Conservation (phyloP, 2,888 invertebrate genomes). For the Magallana nippona region DNA sequence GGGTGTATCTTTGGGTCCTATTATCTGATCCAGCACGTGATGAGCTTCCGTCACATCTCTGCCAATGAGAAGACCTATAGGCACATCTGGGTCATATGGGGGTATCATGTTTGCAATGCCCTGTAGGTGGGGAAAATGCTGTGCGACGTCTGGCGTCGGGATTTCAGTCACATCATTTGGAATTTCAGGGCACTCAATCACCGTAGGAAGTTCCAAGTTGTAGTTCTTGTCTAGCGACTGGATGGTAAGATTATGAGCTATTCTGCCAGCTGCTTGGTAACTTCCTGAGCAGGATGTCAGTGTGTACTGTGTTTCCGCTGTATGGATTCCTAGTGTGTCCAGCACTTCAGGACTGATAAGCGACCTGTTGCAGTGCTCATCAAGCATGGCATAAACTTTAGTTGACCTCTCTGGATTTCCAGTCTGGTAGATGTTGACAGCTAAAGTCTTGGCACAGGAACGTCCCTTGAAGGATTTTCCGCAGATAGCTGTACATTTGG, state of each 20-base stretch:
- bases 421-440: neutral
- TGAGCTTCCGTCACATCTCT: conserved; percentile 14
- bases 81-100: neutral
- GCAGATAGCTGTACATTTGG: conserved; percentile 23
- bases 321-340: conserved; percentile 19
- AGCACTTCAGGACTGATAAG: conserved; percentile 18
- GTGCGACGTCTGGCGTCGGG: neutral
- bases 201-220: neutral
- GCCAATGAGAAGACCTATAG: neutral
- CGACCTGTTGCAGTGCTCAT: conserved; percentile 33
- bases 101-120: neutral
- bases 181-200: neutral
- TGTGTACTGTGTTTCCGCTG: conserved; percentile 11
- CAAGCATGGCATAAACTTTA: conserved; percentile 26
- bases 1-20: conserved; percentile 5
- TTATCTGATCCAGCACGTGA: conserved; percentile 5
- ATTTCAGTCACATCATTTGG: neutral
- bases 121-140: neutral
- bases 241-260: neutral
- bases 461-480: conserved; percentile 26
- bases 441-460: conserved; percentile 24
- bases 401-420: neutral
- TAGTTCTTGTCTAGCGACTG: neutral
- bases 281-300: conserved; percentile 15
- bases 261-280: neutral